Base-by-base conservation (phyloP, 2,888 invertebrate species). In the Chrysolina oricalcia region DNA sequence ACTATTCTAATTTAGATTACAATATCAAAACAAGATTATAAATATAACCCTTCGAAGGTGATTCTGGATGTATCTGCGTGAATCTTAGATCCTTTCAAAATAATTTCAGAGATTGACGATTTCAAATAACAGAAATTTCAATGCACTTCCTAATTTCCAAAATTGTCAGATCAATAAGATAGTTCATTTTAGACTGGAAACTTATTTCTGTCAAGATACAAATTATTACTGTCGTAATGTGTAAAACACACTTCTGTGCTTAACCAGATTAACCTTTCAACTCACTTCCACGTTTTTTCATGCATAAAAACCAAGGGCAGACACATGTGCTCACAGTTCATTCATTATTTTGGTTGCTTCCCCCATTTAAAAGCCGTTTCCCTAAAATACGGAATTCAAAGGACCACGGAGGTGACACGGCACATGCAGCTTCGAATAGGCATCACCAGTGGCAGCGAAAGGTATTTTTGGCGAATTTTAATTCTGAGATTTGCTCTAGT, bases 191-290 rank as follows among this genome's bases (percentile, higher is more conserved):
- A 9, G 23, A 59, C 19, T 56, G 17, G 17, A 21, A 53, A 19
- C 53, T 27, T 27, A 27, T 40, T 19, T 65, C 67, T 63, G 74
- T 71, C 73, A 63, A 41, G 63, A 62, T 27, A n/a, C 62, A 64
- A 72, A 69, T 72, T 75, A 62, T 75, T 72, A 65, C 68, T 63
- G 63, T 71, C 72, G 27, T 73, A 73, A 73, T 76, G 70, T 78
- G 74, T 75, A 78, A 74, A 78, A 81, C 83, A 82, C 81, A 79
- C 81, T 83, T 83, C 80, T 74, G 80, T 81, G 79, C 83, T 84
- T 83, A 85, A 81, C 83, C 81, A 80, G 78, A 82, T 83, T 83
- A 83, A 83, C 83, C 83, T 82, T 80, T 83, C 82, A 82, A 83
- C 83, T 81, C 74, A 78, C 66, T 76, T 67, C 78, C 77, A 66